phyloP scores from a whole-genome alignment of 2,888 invertebrate species.

The Dorcus parallelipipedus region DNA sequence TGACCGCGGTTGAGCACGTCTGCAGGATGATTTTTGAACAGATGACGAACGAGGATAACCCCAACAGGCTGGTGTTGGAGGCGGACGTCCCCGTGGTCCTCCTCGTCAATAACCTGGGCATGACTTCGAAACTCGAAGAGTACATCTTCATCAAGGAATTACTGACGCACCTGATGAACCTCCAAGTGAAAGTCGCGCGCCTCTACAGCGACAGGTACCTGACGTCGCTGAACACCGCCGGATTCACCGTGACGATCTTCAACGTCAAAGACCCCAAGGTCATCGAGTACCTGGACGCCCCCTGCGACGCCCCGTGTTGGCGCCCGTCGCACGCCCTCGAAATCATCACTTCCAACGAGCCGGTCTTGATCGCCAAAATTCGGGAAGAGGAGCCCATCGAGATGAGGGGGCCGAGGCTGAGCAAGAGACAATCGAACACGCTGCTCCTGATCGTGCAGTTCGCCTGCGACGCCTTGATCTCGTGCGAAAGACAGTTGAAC shows the following conservation, averaged over 20 bases:
- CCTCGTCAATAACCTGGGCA: conserved; percentile 73
- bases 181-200: conserved; percentile 29
- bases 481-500: conserved; percentile 61
- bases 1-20: conserved; percentile 50
- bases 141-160: conserved; percentile 54
- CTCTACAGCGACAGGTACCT: conserved; percentile 55
- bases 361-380: neutral
- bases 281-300: conserved; percentile 57
- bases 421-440: conserved; percentile 32
- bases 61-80: conserved; percentile 26
- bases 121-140: conserved; percentile 71
- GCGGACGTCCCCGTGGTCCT: conserved; percentile 52
- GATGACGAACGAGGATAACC: conserved; percentile 28
- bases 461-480: conserved; percentile 56
- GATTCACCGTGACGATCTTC: conserved; percentile 70
- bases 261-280: conserved; percentile 52
- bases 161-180: conserved; percentile 32
- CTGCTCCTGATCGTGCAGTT: conserved; percentile 42
- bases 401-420: conserved; percentile 40
- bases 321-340: conserved; percentile 35
- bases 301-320: conserved; percentile 60
- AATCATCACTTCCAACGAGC: neutral
- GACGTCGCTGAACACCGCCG: conserved; percentile 76
- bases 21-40: conserved; percentile 52
- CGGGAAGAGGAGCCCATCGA: conserved; percentile 15